Conservation (phyloP, 2,797 vertebrate genomes). For the Crocidura indochinensis region DNA sequence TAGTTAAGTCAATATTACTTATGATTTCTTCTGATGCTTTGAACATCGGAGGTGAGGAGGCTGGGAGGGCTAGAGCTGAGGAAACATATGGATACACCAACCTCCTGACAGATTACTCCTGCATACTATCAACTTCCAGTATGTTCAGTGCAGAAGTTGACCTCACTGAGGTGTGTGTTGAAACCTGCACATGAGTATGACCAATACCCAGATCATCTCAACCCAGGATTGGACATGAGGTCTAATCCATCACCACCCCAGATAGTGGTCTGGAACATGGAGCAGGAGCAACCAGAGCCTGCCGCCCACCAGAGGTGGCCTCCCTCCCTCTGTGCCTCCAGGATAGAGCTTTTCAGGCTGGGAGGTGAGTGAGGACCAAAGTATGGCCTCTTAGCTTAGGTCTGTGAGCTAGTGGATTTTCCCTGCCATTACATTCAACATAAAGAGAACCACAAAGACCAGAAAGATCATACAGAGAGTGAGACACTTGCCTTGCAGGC, state of each 20-base stretch:
- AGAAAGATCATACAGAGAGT: no score
- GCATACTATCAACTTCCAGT: no score
- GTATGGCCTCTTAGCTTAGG: not conserved
- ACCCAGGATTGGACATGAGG: not conserved
- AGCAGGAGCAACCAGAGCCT: not conserved
- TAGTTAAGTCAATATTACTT: slow-evolving; percentile 50
- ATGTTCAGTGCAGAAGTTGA: no score
- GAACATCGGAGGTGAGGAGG: not conserved
- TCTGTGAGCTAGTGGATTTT: slow-evolving; percentile 1
- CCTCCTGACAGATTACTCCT: no score
- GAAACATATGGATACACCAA: no score
- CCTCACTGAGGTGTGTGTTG: no score
- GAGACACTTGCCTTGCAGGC: no score
- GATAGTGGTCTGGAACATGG: not conserved
- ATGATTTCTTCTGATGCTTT: not conserved
- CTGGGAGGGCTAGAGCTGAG: no score
- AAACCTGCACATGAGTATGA: not conserved
- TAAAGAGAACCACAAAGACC: not conserved
- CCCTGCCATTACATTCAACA: not conserved
- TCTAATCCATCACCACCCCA: not conserved
- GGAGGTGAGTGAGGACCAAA: not conserved
- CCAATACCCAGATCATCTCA: not conserved
- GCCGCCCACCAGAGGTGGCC: no score
- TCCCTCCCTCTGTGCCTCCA: not conserved
- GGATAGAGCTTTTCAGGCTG: not conserved